A percentile compares a stretch with the other conserved stretches of the same genome.
Evolutionary conservation across 2,113 vertebrate species (phyloP).

Genomic region (Nasalis larvatus): DNA sequence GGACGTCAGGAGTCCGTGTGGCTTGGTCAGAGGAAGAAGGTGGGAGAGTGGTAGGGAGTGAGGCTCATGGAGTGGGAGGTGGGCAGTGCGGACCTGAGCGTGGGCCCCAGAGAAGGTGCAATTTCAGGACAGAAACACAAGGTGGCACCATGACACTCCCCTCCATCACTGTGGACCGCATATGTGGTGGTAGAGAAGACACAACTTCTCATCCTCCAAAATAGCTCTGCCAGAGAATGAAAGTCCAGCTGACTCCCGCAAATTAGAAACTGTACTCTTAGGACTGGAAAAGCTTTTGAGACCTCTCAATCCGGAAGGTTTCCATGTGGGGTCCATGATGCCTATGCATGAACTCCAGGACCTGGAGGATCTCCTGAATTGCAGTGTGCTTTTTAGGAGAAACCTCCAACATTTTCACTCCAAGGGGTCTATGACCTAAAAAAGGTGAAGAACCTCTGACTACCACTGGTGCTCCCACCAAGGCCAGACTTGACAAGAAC

Average conservation of each 20-base stretch:
- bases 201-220: not conserved
- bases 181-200: not conserved
- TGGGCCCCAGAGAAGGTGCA: not conserved
- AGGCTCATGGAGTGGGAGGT: not conserved
- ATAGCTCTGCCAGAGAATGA: not conserved
- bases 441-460: not conserved
- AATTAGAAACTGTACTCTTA: not conserved
- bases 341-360: not conserved
- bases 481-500: not conserved
- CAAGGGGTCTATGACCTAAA: not conserved
- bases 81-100: not conserved
- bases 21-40: not conserved
- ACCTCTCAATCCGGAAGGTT: not conserved
- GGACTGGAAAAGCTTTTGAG: not conserved
- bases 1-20: not conserved
- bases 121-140: slow-evolving; percentile 28
- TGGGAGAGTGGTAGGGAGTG: not conserved
- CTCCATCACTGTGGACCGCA: not conserved
- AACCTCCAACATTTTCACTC: not conserved
- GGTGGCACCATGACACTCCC: slow-evolving; percentile 9
- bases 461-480: not conserved
- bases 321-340: not conserved
- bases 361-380: not conserved
- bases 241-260: not conserved
- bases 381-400: not conserved